Conservation (phyloP, 2,888 invertebrate genomes). For the Macrosiphum euphorbiae region DNA sequence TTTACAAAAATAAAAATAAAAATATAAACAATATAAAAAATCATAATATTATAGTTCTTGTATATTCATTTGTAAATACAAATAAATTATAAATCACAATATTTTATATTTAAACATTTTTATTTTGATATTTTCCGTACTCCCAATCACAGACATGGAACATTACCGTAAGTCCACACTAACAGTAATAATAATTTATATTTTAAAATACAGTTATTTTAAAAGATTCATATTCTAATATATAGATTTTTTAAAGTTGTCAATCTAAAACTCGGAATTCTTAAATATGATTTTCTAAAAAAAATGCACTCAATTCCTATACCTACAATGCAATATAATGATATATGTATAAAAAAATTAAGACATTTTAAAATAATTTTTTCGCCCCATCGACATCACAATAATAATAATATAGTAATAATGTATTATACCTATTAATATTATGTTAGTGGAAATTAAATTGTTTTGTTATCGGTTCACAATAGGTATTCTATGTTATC, state of each 20-base stretch:
- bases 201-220: neutral
- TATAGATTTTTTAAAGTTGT: neutral
- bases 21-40: neutral
- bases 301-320: neutral
- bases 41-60: too few relatives aligned
- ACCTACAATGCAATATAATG: neutral
- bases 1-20: neutral
- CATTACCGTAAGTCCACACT: neutral
- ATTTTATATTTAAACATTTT: neutral
- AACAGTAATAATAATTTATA: neutral
- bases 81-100: neutral
- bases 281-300: neutral
- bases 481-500: neutral
- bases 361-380: neutral
- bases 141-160: neutral
- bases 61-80: neutral
- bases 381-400: neutral
- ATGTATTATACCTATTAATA: too few relatives aligned
- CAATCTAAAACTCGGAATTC: neutral
- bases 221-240: neutral
- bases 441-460: neutral
- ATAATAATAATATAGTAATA: neutral
- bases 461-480: neutral
- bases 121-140: neutral
- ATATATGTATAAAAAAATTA: neutral